phyloP scores from a whole-genome alignment of 2,797 vertebrate species.

The Mus caroli region DNA sequence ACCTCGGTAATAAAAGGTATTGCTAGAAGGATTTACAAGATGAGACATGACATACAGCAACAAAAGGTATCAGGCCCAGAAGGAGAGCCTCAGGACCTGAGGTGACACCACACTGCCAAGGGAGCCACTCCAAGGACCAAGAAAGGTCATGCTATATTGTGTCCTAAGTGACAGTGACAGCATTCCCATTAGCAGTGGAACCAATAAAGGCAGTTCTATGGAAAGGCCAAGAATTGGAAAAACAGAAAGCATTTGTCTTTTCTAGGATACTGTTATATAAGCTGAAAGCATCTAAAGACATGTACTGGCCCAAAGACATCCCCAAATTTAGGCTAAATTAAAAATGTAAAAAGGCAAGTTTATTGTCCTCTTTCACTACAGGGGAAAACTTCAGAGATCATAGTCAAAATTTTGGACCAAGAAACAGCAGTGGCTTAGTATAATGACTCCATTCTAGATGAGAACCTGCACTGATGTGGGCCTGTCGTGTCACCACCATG shows the following conservation, averaged over 20 bases:
- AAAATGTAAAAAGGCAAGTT: background rate
- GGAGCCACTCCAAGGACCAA: background rate
- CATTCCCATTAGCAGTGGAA: background rate
- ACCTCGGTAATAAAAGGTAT: conserved; percentile 65
- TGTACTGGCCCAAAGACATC: background rate
- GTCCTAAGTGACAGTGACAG: background rate
- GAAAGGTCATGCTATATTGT: background rate
- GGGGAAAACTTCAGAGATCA: background rate
- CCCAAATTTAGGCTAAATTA: background rate
- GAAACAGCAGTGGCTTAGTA: background rate
- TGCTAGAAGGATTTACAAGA: conserved; percentile 48
- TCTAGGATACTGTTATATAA: background rate
- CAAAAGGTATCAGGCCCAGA: background rate
- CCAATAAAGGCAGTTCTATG: conserved; percentile 22
- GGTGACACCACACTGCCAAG: background rate
- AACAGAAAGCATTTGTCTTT: conserved; percentile 8
- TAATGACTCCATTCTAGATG: background rate
- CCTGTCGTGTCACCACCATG: background rate
- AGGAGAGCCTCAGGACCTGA: conserved; percentile 25
- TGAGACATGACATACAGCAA: conserved; percentile 11
- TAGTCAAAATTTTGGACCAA: background rate
- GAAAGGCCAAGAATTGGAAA: conserved; percentile 33
- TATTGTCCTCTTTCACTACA: too few species aligned
- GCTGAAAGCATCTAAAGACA: background rate
- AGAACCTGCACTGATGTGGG: background rate